Percentiles rank a stretch among this genome's conserved stretches.
Evolutionary conservation across 2,113 vertebrate species (phyloP).

Genomic region (Limnothrissa miodon): DNA sequence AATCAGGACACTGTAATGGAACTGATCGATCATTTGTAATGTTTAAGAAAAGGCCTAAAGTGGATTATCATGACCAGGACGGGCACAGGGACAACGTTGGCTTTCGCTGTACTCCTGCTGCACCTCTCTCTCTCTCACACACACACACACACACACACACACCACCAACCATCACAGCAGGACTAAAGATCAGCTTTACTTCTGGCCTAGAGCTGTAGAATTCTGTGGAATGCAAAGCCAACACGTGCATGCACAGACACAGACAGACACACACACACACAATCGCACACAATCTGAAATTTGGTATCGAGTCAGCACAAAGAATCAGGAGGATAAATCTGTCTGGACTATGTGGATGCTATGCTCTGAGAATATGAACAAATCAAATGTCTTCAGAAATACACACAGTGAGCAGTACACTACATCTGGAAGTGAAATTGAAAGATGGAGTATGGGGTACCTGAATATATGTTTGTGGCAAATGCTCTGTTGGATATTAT

Average conservation of each 20-base stretch:
- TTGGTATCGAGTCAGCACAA: not conserved
- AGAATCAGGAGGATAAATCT: not conserved
- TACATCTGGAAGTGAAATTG: not conserved
- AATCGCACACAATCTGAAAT: not conserved
- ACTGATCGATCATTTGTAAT: not conserved
- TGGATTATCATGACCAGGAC: not conserved
- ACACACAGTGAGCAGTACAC: not conserved
- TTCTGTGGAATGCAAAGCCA: not conserved
- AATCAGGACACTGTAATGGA: not conserved
- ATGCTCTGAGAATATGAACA: not conserved
- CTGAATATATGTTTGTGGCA: not conserved
- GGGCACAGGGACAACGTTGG: not conserved
- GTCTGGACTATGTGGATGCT: not conserved
- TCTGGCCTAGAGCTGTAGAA: not conserved
- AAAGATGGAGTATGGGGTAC: not conserved
- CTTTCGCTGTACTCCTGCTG: not conserved
- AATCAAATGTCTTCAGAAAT: not conserved
- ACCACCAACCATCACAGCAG: not conserved
- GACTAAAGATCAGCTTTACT: not conserved
- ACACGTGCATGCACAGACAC: not conserved
- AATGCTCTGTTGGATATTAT: conserved; percentile 29
- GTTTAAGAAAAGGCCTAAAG: not conserved
- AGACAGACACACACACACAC: conserved; percentile 8
- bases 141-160: not conserved
- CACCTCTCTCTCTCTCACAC: not conserved